Evolutionary conservation across 2,113 vertebrate species (phyloP), one percentile per base, ranked within the genome.

Genomic region (Pachycephala philippinensis): DNA sequence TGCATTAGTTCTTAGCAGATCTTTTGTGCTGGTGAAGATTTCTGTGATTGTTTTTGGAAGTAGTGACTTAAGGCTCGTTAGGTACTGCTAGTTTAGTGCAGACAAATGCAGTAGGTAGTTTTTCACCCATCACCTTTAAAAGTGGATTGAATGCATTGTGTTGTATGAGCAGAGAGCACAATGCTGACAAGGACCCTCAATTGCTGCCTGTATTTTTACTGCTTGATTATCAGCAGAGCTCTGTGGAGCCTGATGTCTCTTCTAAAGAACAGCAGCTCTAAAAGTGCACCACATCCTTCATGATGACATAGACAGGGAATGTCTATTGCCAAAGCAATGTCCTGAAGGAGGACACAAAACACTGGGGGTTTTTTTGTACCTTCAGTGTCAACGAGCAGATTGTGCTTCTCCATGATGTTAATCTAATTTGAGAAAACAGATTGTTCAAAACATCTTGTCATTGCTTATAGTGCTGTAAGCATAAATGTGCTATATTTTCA

Each of bases 361-460:
- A 57, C 59, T 19, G 49, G n/a, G 11, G 20, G 0, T 11, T 81
- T 59, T 91, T 90, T 93, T 72, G 79, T 84, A 89, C 70, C 66
- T 59, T 93, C 3, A 7, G 70, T 95, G 81, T 93, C 79, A 95
- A 85, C 1, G 26, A 95, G 89, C 78, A 97, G 84, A 88, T 93
- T 96, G 90, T 90, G 50, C 59, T 94, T 59, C 50, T 87, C 53
- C 39, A 21, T 90, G 84, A 95, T 66, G 84, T 89, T 93, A 94
- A 85, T 88, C 71, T 95, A 89, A 84, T 91, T 95, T 96, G 87
- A 94, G 92, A 91, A 97, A 96, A 93, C 87, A 95, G 82, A 95
- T 90, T 87, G 91, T 85, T 96, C 82, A 79, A 93, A 96, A 94
- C 66, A 91, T 91, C 84, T 93, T 95, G 78, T 83, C 74, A 72